Conservation (phyloP, 2,888 invertebrate species). For the Prionchulus punctatus region DNA sequence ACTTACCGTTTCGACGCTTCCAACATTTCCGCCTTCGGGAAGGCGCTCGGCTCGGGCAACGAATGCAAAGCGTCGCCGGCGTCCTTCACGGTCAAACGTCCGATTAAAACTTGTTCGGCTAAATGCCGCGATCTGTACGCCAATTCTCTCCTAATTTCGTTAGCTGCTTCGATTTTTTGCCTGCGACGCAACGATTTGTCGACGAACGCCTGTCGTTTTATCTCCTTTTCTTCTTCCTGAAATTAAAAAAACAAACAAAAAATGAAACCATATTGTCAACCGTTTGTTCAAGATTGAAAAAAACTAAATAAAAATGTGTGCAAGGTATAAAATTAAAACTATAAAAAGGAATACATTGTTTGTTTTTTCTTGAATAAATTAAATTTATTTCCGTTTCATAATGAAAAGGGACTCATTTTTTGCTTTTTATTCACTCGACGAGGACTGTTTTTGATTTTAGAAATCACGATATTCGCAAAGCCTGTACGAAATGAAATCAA, state of each 20-base stretch:
- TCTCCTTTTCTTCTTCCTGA: too few relatives aligned
- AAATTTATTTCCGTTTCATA: too few relatives aligned
- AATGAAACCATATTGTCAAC: neutral
- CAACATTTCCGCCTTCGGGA: neutral
- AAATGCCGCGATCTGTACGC: neutral
- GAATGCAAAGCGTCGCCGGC: neutral
- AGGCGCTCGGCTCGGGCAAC: neutral
- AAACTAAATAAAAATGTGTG: too few relatives aligned
- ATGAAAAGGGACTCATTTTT: too few relatives aligned
- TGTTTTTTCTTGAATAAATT: too few relatives aligned
- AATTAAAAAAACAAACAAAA: neutral
- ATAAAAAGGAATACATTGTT: too few relatives aligned
- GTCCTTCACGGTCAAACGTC: neutral
- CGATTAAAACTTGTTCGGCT: neutral
- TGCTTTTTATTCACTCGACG: too few relatives aligned
- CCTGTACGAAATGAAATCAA: too few relatives aligned
- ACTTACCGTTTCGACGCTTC: neutral
- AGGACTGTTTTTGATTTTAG: too few relatives aligned
- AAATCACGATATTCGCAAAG: too few relatives aligned
- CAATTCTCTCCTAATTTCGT: neutral
- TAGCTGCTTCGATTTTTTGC: neutral
- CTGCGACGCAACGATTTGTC: neutral
- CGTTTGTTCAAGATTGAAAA: too few relatives aligned
- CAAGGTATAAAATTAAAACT: too few relatives aligned
- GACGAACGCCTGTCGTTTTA: neutral